Base-by-base conservation (phyloP, 2,113 vertebrate species). In the Dicaeum eximium region DNA sequence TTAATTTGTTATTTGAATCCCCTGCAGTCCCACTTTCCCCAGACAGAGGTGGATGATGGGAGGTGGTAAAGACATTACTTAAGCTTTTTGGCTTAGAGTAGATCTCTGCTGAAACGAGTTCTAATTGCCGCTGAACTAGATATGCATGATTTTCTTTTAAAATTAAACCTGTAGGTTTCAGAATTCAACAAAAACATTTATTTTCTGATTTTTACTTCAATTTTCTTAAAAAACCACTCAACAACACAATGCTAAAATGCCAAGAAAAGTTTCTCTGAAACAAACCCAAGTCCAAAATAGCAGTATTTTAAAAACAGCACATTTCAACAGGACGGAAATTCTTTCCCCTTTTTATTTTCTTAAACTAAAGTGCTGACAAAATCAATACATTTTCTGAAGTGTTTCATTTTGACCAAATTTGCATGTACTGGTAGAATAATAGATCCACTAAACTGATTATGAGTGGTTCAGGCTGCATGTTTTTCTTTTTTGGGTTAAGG, bases 1-100 rank as follows among this genome's bases (percentile, higher is more conserved):
- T 56, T 95, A 75, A 89, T 92, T 95, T 95, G 94, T 91, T 95
- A 96, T 93, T 95, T 95, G 94, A 95, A 71, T 89, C 91, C 57
- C 23, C 45, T 75, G 21, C 53, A 81, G 48, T 38, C 31, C 45
- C 18, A 53, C 40, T 95, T 92, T 87, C 61, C 53, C 65, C 66
- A 73, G 54, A 61, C 3, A 80, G 44, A 81, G 65, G 15, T 70
- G 13, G 57, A n/a, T 81, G 57, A 64, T 57, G 38, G 65, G 73
- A 95, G n/a, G 30, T 24, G 15, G 42, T 42, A 40, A 31, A 74
- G 54, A 82, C 9, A 15, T 27, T 93, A 38, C 31, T 25, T 69
- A 38, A 82, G 28, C 11, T 58, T 91, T 90, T 69, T 60, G n/a
- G 50, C 40, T 75, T 74, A 33, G 17, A 30, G 7, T 42, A 65